Percentiles rank a stretch among this genome's conserved stretches.
These are phyloP conservation scores for Pollenia griseotomentosa DNA, from an alignment of 2,888 invertebrate genomes.

Conservation along the genomic window DNA sequence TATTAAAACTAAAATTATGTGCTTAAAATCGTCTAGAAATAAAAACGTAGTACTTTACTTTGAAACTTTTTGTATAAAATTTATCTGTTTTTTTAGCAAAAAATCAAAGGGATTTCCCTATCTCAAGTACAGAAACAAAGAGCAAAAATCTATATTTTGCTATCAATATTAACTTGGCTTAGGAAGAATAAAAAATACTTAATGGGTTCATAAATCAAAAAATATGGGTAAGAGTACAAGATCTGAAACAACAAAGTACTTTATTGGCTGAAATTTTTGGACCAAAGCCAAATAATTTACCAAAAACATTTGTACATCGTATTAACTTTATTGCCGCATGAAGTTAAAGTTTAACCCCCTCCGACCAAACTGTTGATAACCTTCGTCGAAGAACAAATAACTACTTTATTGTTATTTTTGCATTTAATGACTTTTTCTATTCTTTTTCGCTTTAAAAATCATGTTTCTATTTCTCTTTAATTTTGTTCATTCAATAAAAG, in stretches of 20 bases:
- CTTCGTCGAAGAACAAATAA: no score
- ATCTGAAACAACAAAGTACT: no score
- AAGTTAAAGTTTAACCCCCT: no score
- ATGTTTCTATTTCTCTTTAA: not conserved
- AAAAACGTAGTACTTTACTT: no score
- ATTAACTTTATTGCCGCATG: no score
- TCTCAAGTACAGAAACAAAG: not conserved
- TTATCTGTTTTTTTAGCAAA: not conserved
- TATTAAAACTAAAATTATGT: no score
- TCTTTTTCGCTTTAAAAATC: not conserved
- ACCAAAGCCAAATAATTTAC: not conserved
- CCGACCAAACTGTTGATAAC: no score
- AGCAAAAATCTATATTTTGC: not conserved
- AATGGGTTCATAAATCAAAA: not conserved
- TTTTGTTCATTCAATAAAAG: not conserved
- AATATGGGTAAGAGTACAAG: no score
- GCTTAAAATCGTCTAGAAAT: no score
- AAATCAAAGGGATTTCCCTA: constrained; percentile 22
- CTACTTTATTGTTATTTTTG: not conserved
- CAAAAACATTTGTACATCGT: no score
- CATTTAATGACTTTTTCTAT: not conserved
- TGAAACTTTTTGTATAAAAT: no score
- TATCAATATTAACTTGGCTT: not conserved
- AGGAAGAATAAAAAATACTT: not conserved
- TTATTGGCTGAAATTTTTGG: not conserved